Conservation (phyloP, 1,140 invertebrate genomes). For the Atta cephalotes region DNA sequence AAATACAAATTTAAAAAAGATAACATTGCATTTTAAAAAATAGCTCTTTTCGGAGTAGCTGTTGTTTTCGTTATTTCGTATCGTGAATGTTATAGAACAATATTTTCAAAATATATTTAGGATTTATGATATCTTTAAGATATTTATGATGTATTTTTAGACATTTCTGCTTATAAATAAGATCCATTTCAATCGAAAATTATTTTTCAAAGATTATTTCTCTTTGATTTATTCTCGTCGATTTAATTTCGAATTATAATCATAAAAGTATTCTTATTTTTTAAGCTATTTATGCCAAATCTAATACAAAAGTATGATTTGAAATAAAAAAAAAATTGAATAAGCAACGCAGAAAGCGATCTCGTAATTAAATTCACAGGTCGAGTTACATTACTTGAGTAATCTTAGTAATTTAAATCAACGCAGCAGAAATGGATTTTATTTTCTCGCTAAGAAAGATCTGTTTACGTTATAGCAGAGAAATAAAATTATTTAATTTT, state of each 20-base stretch:
- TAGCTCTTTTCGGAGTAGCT: background rate
- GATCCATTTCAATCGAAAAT: too few relatives aligned
- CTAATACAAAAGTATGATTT: background rate
- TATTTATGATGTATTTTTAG: too few relatives aligned
- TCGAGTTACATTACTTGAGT: background rate
- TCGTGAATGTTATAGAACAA: background rate
- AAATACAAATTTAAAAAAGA: background rate
- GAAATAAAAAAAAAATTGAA: background rate
- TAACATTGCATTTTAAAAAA: background rate
- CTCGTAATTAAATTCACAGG: conserved; percentile 24
- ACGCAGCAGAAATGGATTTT: conserved; percentile 41
- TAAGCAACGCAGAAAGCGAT: background rate
- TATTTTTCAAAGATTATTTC: too few relatives aligned
- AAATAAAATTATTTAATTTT: conserved; percentile 64
- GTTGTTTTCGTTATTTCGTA: background rate
- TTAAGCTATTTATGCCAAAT: background rate
- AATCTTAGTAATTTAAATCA: conserved; percentile 38
- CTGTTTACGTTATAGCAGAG: conserved; percentile 45
- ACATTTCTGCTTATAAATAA: too few relatives aligned
- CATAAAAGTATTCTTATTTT: background rate
- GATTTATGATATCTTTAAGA: too few relatives aligned
- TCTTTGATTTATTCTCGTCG: too few relatives aligned
- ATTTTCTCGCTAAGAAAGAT: conserved; percentile 46
- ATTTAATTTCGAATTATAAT: too few relatives aligned
- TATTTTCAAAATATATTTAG: too few relatives aligned